A percentile compares a stretch with the other conserved stretches of the same genome.
Evolutionary conservation across 2,113 vertebrate genomes (phyloP).

Genomic region (Pelvicachromis taeniatus): DNA sequence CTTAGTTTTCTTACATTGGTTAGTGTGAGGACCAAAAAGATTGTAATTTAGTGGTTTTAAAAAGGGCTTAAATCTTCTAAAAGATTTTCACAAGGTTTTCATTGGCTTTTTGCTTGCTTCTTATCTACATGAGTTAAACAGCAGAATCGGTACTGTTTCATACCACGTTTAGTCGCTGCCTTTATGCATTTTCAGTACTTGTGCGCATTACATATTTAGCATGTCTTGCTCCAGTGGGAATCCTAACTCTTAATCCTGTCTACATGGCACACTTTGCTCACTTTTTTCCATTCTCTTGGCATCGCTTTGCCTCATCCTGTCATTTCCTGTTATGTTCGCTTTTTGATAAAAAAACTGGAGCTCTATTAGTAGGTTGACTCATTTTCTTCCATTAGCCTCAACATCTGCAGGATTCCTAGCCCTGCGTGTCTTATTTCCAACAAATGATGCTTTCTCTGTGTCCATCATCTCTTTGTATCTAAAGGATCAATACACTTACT

Average conservation of each 20-base stretch:
- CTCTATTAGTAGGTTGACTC: neutral
- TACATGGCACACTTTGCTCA: neutral
- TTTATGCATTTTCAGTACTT: constrained; percentile 6
- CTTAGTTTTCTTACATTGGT: neutral
- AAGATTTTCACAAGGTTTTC: neutral
- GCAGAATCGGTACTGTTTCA: neutral
- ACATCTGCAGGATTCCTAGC: constrained; percentile 2
- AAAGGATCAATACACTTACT: neutral
- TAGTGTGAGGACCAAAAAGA: neutral
- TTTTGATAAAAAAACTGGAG: neutral
- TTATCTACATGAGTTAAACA: constrained; percentile 8
- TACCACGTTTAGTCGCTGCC: neutral
- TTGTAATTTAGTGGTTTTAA: neutral
- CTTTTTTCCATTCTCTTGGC: neutral
- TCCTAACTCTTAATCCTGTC: neutral
- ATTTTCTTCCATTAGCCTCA: neutral
- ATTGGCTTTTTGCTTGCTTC: neutral
- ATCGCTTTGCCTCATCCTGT: neutral
- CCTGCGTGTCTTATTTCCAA: neutral
- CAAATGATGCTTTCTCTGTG: neutral
- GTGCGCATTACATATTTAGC: constrained; percentile 37
- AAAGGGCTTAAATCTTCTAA: neutral
- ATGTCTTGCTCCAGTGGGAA: constrained; percentile 4
- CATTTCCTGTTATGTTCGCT: neutral
- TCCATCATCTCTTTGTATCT: neutral